phyloP scores from a whole-genome alignment of 1,140 invertebrate genomes.

The Phenacoccus solenopsis region DNA sequence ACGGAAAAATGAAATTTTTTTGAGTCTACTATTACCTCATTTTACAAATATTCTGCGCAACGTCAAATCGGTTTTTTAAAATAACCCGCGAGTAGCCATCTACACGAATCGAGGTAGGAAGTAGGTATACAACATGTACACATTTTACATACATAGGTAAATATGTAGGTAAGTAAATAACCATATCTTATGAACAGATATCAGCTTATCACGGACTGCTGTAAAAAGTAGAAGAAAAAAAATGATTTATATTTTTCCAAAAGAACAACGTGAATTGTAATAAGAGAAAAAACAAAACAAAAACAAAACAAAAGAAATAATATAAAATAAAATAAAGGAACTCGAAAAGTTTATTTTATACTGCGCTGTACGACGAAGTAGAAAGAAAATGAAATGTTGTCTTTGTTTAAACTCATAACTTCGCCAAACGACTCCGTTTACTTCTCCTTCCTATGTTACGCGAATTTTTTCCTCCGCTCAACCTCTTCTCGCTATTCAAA shows the following conservation, averaged over 20 bases:
- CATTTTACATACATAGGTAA: too few relatives aligned
- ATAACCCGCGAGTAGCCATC: too few relatives aligned
- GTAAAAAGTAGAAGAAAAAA: too few relatives aligned
- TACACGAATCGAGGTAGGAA: too few relatives aligned
- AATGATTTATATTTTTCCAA: slow-evolving; percentile 14
- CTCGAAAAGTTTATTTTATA: slow-evolving; percentile 6
- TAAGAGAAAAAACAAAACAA: slow-evolving; percentile 11
- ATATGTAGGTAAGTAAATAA: too few relatives aligned
- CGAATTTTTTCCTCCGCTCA: not conserved
- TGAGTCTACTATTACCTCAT: too few relatives aligned
- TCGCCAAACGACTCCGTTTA: slow-evolving; percentile 12
- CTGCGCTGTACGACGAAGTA: not conserved
- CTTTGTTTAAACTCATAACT: slow-evolving; percentile 17
- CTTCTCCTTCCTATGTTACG: not conserved
- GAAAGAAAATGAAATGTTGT: slow-evolving; percentile 14
- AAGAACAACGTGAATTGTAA: slow-evolving; percentile 11
- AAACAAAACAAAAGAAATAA: not conserved
- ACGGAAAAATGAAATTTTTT: too few relatives aligned
- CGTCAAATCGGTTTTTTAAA: too few relatives aligned
- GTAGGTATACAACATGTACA: too few relatives aligned
- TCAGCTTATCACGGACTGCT: too few relatives aligned
- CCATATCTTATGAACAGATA: too few relatives aligned
- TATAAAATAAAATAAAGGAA: slow-evolving; percentile 17
- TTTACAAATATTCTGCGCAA: too few relatives aligned
- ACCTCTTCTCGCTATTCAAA: not conserved